Conservation (phyloP, 2,113 vertebrate genomes). For the Ia io region DNA sequence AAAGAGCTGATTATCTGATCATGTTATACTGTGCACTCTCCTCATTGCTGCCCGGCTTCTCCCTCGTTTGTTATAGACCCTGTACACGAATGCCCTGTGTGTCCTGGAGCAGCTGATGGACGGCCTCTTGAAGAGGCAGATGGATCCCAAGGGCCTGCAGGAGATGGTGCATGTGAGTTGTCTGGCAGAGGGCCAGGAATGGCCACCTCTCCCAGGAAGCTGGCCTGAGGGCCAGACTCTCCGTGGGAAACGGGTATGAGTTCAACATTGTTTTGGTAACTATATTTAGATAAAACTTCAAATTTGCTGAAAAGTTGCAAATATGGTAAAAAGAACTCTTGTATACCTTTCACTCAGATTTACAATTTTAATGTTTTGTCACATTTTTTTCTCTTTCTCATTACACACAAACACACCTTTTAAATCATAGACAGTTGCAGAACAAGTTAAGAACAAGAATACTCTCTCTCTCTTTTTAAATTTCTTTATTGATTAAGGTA, state of each 20-base stretch:
- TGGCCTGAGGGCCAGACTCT: neutral
- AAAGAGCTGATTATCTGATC: neutral
- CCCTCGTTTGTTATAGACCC: neutral
- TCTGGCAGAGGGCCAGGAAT: accelerated
- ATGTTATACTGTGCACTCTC: neutral
- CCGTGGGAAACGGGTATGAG: neutral
- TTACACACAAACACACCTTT: neutral
- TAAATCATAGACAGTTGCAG: neutral
- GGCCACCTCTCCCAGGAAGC: no score
- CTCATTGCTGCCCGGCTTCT: accelerated
- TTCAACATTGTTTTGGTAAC: neutral
- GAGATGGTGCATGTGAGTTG: constrained; percentile 62
- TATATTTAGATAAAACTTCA: neutral
- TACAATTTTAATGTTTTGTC: neutral
- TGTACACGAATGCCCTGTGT: neutral
- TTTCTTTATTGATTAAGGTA: no score
- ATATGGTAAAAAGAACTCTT: neutral
- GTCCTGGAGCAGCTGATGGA: constrained; percentile 59
- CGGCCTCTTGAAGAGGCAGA: constrained; percentile 55
- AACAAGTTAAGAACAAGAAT: neutral
- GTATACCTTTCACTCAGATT: neutral
- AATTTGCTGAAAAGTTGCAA: neutral
- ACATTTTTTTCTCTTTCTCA: neutral
- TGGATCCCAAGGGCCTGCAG: constrained; percentile 69
- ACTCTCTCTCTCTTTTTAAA: neutral